A percentile compares a stretch with the other conserved stretches of the same genome.
phyloP scores from a whole-genome alignment of 2,888 invertebrate genomes.

The Himalopsyche anomala region DNA sequence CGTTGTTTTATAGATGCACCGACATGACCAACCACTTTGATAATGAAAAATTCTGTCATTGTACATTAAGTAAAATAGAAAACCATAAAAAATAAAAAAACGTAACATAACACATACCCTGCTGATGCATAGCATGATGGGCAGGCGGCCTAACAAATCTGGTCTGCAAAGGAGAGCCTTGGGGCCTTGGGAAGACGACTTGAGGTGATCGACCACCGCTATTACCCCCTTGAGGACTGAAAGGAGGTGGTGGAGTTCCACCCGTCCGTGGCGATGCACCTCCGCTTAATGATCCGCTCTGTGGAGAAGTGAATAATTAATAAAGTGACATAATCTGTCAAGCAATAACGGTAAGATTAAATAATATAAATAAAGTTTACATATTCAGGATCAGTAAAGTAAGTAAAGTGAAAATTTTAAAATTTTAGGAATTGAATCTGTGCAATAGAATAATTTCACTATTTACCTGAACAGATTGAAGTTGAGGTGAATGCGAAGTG shows the following conservation, averaged over 20 bases:
- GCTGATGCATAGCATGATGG: conserved; percentile 64
- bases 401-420: too few species aligned
- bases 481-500: conserved; percentile 74
- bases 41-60: neutral
- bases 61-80: neutral
- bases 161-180: conserved; percentile 61
- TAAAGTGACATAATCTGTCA: neutral
- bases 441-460: too few species aligned
- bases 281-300: conserved; percentile 62
- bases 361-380: too few species aligned
- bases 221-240: conserved; percentile 55
- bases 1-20: too few species aligned
- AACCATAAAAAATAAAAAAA: neutral
- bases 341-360: too few species aligned
- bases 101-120: conserved; percentile 54
- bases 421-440: too few species aligned
- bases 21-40: too few species aligned
- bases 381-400: too few species aligned
- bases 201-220: conserved; percentile 63
- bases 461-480: conserved; percentile 71
- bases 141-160: conserved; percentile 63
- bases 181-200: conserved; percentile 64
- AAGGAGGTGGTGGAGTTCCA: conserved; percentile 61
- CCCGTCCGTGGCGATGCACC: conserved; percentile 61
- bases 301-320: neutral